phyloP scores from a whole-genome alignment of 1,140 invertebrate genomes.

The Brachionus koreanus region DNA sequence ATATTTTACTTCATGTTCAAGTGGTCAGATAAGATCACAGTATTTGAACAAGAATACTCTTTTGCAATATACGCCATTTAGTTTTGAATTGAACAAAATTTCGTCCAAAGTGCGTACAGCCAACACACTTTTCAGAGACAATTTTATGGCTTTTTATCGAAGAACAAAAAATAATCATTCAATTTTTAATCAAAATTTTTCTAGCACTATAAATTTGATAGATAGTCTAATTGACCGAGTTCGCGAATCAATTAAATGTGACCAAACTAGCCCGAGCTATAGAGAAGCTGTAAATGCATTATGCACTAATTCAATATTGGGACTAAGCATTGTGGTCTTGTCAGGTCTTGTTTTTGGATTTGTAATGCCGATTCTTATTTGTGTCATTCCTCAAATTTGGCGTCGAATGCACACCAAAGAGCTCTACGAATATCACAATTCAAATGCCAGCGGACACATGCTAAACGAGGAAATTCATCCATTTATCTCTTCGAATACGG shows the following conservation, averaged over 20 bases:
- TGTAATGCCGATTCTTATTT: conserved; percentile 24
- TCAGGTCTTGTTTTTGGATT: conserved; percentile 19
- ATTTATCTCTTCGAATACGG: conserved; percentile 12
- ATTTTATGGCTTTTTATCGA: neutral
- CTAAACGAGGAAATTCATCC: conserved; percentile 25
- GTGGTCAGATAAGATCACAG: neutral
- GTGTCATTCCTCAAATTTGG: conserved; percentile 30
- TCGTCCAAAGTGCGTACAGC: conserved; percentile 19
- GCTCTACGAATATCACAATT: neutral
- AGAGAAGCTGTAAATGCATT: neutral
- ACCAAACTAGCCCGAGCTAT: conserved; percentile 33
- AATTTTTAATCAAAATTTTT: neutral
- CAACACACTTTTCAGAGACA: neutral
- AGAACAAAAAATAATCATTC: neutral
- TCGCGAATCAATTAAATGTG: neutral
- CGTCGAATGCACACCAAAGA: conserved; percentile 28
- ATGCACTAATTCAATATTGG: conserved; percentile 24
- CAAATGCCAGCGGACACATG: neutral
- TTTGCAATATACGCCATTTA: neutral
- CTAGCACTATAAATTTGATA: neutral
- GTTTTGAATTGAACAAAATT: neutral
- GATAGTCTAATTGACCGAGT: conserved; percentile 16
- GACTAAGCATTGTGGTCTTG: neutral
- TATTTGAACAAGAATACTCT: neutral
- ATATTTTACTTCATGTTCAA: conserved; percentile 42